Evolutionary conservation across 2,888 invertebrate genomes (phyloP).

Genomic region (Xestia ashworthii): DNA sequence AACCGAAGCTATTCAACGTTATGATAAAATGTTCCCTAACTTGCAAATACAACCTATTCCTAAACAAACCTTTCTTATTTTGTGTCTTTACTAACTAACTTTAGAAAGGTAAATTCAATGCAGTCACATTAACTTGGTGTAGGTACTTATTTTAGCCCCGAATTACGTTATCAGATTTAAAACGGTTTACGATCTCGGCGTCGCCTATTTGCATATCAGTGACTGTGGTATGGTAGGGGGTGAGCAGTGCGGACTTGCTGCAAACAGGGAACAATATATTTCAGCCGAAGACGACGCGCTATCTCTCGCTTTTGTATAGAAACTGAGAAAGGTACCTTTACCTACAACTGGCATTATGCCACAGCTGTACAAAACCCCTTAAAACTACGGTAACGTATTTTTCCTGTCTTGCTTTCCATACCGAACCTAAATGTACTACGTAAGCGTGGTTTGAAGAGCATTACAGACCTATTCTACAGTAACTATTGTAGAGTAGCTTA

Average conservation of each 20-base stretch:
- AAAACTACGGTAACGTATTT: not conserved
- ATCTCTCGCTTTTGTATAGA: slow-evolving; percentile 83
- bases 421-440: slow-evolving; percentile 2
- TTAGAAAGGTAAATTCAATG: slow-evolving; percentile 67
- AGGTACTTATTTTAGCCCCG: slow-evolving; percentile 73
- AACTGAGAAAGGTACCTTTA: slow-evolving; percentile 75
- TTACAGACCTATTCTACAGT: not conserved
- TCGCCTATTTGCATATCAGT: slow-evolving; percentile 88
- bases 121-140: slow-evolving; percentile 70
- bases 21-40: slow-evolving; percentile 72
- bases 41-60: slow-evolving; percentile 60
- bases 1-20: slow-evolving; percentile 71
- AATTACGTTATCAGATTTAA: slow-evolving; percentile 86
- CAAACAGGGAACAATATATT: slow-evolving; percentile 84
- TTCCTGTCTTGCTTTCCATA: slow-evolving; percentile 5
- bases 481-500: too few species aligned
- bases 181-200: slow-evolving; percentile 86
- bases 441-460: slow-evolving; percentile 2
- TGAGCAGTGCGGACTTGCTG: slow-evolving; percentile 74
- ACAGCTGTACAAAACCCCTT: slow-evolving; percentile 53
- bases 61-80: slow-evolving; percentile 49
- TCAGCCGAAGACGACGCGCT: slow-evolving; percentile 82
- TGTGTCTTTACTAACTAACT: slow-evolving; percentile 45
- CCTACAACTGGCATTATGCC: slow-evolving; percentile 77
- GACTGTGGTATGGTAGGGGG: slow-evolving; percentile 77